A percentile compares a stretch with the other conserved stretches of the same genome.
Conservation (phyloP, 1,140 invertebrate species). For the Pogonus chalceus region DNA sequence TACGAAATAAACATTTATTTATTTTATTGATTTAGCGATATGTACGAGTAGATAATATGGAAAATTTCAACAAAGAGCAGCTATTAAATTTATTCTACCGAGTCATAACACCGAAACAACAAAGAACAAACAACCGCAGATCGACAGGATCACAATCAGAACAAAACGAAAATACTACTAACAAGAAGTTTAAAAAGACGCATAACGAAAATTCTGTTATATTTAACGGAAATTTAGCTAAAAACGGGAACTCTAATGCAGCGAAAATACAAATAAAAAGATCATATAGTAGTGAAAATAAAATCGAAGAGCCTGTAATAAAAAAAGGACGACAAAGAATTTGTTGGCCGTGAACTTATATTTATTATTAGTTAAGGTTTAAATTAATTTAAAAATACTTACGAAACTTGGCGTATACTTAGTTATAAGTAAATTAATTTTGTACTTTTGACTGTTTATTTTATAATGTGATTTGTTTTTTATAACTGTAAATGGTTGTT, state of each 20-base stretch:
- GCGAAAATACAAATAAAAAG: not conserved
- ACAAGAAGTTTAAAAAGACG: not conserved
- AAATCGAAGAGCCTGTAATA: not conserved
- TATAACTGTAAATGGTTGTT: not conserved
- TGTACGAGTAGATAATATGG: not conserved
- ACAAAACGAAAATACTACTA: not conserved
- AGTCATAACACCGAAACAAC: not conserved
- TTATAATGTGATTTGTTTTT: not conserved
- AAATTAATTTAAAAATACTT: not conserved
- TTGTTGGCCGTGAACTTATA: not conserved
- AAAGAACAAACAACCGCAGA: not conserved
- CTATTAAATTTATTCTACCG: conserved; percentile 1
- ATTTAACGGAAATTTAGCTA: not conserved
- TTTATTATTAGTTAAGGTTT: too few species aligned
- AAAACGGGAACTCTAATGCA: not conserved
- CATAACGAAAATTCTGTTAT: not conserved
- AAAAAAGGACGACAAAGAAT: not conserved
- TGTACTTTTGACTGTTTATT: not conserved
- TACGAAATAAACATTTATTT: too few species aligned
- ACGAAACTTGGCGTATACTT: not conserved
- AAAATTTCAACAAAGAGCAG: not conserved
- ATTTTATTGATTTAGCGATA: not conserved
- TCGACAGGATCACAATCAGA: not conserved
- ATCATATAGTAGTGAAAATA: not conserved
- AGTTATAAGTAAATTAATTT: not conserved